A percentile compares a stretch with the other conserved stretches of the same genome.
Evolutionary conservation across 2,888 invertebrate genomes (phyloP).

Genomic region (Drosophila infuscata): DNA sequence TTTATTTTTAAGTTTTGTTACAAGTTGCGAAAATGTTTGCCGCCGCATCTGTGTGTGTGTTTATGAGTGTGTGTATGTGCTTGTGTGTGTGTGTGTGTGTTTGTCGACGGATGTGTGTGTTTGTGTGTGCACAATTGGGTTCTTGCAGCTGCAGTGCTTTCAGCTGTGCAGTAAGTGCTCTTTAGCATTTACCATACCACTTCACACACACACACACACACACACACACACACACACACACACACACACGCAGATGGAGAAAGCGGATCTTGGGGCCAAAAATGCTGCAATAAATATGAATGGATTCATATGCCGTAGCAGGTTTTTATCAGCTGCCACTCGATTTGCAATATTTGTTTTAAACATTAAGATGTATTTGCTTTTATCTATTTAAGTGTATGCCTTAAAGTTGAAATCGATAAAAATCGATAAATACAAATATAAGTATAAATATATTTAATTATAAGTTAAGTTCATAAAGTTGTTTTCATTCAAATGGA

Average conservation of each 20-base stretch:
- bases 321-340: conserved; percentile 22
- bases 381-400: not conserved
- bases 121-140: conserved; percentile 36
- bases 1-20: conserved; percentile 67
- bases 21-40: conserved; percentile 60
- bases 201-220: conserved; percentile 20
- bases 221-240: conserved; percentile 16
- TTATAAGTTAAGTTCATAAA: conserved; percentile 1
- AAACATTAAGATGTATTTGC: not conserved
- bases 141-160: conserved; percentile 57
- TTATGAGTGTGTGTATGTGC: conserved; percentile 1
- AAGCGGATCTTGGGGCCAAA: conserved; percentile 17
- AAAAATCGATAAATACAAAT: no score
- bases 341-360: conserved; percentile 22
- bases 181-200: conserved; percentile 55
- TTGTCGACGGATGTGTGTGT: conserved; percentile 2
- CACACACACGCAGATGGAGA: conserved; percentile 4
- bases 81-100: conserved; percentile 6
- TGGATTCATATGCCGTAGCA: conserved; percentile 19
- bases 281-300: conserved; percentile 28
- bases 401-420: not conserved
- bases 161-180: conserved; percentile 55
- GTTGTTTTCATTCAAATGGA: not conserved
- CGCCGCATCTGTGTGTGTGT: conserved; percentile 11
- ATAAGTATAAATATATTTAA: not conserved